Base-by-base conservation (phyloP, 1,140 invertebrate genomes). In the Holcopasites calliopsidis region DNA sequence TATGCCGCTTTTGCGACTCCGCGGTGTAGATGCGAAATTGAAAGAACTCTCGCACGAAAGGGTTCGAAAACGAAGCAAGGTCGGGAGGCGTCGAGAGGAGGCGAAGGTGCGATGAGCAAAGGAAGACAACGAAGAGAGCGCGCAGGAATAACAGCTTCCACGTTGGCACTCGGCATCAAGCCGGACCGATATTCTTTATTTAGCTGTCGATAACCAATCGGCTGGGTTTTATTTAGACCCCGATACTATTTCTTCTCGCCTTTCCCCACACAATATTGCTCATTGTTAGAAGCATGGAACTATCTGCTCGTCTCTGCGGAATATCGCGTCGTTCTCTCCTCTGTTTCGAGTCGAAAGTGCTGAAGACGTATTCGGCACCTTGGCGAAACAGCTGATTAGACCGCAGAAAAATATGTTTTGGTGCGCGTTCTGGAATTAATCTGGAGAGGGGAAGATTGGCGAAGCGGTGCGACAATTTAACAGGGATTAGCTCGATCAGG, bases 141-240 rank as follows among this genome's bases (percentile, higher is more conserved):
- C 28, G n/a, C n/a, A n/a, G n/a, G n/a, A 74, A 74, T 55, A 66
- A 66, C 66, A 74, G 71, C 61, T 10, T 66, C 23, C 38, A n/a
- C 55, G 69, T 66, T 74, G 61, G 71, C 71, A 74, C 71, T 74
- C 71, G 70, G 71, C 61, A 64, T 73, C 71, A 62, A 66, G 38
- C 50, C 62, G 71, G 62, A 18, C 71, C 71, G 71, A 74, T 74
- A 74, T 74, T 74, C 71, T 74, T 74, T 74, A 74, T 74, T 74
- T 74, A 74, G 71, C 71, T 66, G 71, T 80, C 79, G 73, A 76
- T 65, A 80, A 80, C 77, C 79, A 66, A 52, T 68, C 71, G 57
- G 76, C 49, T 40, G 58, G 33, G 50, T 62, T 66, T 68, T 71
- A 70, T 76, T 80, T 52, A 71, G 47, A 33, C 62, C 38, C 28